These are phyloP conservation scores for Esox lucius DNA, from an alignment of 2,797 vertebrate species.

Conservation along the genomic window DNA sequence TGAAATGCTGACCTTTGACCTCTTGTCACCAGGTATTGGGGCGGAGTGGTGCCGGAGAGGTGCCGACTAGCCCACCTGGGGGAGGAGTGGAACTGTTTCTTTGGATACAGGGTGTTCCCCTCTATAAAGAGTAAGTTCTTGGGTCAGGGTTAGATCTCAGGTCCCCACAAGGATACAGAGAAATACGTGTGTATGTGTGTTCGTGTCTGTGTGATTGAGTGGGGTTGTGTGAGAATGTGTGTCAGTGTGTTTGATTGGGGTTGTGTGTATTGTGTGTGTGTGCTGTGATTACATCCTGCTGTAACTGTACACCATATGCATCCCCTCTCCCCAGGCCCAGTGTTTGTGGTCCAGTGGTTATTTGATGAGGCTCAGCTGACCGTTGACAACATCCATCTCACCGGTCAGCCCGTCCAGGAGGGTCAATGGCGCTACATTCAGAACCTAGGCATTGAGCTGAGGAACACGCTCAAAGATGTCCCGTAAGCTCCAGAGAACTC, in stretches of 20 bases:
- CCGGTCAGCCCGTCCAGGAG: slow-evolving; percentile 94
- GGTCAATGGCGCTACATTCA: slow-evolving; percentile 98
- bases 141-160: too few species aligned
- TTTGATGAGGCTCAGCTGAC: slow-evolving; percentile 97
- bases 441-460: slow-evolving; percentile 89
- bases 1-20: background rate
- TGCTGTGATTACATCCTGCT: background rate
- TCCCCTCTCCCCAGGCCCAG: slow-evolving; percentile 76
- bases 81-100: slow-evolving; percentile 98
- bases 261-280: slow-evolving; percentile 7
- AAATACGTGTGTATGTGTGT: background rate
- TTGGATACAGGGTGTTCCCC: slow-evolving; percentile 95
- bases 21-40: slow-evolving; percentile 84
- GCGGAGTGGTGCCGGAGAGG: slow-evolving; percentile 87
- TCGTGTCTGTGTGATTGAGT: background rate
- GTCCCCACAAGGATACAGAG: too few species aligned
- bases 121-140: slow-evolving; percentile 90
- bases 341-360: slow-evolving; percentile 98
- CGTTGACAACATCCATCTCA: slow-evolving; percentile 94
- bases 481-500: slow-evolving; percentile 74
- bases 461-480: slow-evolving; percentile 92
- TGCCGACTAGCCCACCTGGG: slow-evolving; percentile 87
- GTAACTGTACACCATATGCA: background rate
- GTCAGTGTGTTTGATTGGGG: background rate
- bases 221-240: background rate